Evolutionary conservation across 2,888 invertebrate genomes (phyloP), one percentile per base, ranked within the genome.

Genomic region (Amiota minor): DNA sequence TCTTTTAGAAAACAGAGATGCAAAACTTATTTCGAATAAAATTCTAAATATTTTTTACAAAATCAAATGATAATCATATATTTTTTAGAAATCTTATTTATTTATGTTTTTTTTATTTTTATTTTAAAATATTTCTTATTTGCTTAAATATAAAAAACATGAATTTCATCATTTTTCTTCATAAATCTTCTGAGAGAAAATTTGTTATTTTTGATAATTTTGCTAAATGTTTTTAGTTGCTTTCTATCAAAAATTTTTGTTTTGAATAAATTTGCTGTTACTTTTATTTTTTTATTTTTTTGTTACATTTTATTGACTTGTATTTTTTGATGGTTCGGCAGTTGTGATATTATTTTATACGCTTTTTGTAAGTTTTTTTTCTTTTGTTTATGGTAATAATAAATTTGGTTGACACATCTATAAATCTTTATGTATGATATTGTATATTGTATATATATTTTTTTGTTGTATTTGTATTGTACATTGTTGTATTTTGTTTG

Each of bases 21-120:
- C 1, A 23, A 23, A 23, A 23, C 23, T 23, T 3, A 23, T 2
- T 23, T 23, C 23, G 3, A 23, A 23, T 23, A 23, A 23, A 23
- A 23, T 23, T 2, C 23, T 23, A 23, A 23, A 23, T 3, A 23
- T 23, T 23, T 1, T 35, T 35, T 16, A 16, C 2, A 45, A 14
- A 70, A 49, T 55, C 16, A n/a, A 14, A 45, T 59, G 49, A 10
- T 10, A 0, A 8, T 23, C 18, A 10, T 70, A 45, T 76, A 75
- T 78, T 81, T 80, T 75, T 82, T 81, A 78, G 82, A 83, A 86
- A 84, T 84, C 83, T 77, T 80, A 79, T 85, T 86, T 85, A 79
- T 82, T 85, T 35, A 6, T 35, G 2, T 2, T 2, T 23, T 35
- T 35, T 35, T 35, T 35, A 35, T 35, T 81, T 73, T 81, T 79